phyloP scores from a whole-genome alignment of 2,888 invertebrate genomes.

The Heliconius hortense region DNA sequence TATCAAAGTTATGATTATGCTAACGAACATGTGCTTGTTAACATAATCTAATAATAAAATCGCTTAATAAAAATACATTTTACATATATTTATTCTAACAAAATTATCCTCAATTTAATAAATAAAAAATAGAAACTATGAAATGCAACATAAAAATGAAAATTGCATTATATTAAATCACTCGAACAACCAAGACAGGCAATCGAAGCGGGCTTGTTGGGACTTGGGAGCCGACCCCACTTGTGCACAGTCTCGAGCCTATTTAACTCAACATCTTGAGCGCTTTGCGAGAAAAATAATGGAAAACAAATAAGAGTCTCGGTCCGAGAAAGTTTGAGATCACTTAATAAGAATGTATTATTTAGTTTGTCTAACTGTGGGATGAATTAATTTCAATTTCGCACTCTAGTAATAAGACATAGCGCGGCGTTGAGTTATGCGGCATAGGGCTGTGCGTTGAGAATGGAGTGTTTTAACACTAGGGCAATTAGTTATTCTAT shows the following conservation, averaged over 20 bases:
- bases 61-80: too few relatives aligned
- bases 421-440: too few relatives aligned
- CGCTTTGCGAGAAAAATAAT: constrained; percentile 26
- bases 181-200: neutral
- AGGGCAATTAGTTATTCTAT: too few relatives aligned
- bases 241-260: constrained; percentile 14
- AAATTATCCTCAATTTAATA: too few relatives aligned
- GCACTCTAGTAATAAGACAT: too few relatives aligned
- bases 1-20: too few relatives aligned
- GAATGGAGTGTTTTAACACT: neutral
- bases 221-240: constrained; percentile 20
- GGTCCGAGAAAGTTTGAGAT: neutral
- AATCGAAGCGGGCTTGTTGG: constrained; percentile 23
- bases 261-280: constrained; percentile 22
- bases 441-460: too few relatives aligned
- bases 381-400: too few relatives aligned
- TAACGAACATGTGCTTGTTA: too few relatives aligned
- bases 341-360: neutral
- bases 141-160: neutral
- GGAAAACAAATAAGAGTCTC: constrained; percentile 19
- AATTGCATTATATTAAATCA: constrained; percentile 21
- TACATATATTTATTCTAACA: too few relatives aligned
- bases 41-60: too few relatives aligned
- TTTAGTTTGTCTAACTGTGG: too few relatives aligned
- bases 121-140: neutral